Conservation (phyloP, 2,113 vertebrate species). For the Embiotoca jacksoni region DNA sequence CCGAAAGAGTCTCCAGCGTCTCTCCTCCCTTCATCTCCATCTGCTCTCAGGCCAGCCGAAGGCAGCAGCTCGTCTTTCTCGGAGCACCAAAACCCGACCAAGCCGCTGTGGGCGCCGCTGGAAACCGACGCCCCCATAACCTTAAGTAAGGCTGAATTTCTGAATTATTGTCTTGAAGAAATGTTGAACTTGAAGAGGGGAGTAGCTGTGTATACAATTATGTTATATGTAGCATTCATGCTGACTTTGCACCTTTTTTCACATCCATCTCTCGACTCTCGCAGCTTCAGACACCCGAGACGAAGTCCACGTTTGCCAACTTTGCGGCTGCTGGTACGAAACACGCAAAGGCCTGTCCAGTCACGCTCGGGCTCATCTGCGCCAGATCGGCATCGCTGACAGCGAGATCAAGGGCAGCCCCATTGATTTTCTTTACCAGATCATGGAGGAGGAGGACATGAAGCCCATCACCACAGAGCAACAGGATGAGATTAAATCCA, state of each 20-base stretch:
- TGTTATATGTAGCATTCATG: background rate
- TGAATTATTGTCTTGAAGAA: background rate
- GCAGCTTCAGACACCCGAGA: conserved; percentile 83
- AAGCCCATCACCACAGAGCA: conserved; percentile 67
- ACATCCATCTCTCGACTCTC: conserved; percentile 11
- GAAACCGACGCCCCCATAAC: conserved; percentile 93
- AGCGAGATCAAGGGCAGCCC: conserved; percentile 87
- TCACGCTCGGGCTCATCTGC: conserved; percentile 90
- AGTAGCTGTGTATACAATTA: no score
- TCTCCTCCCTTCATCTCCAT: conserved; percentile 38
- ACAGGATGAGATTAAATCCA: conserved; percentile 17
- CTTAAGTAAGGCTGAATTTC: conserved; percentile 86
- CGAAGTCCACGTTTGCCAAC: conserved; percentile 89
- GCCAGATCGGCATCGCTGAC: conserved; percentile 87
- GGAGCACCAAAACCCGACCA: conserved; percentile 61
- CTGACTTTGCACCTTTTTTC: background rate
- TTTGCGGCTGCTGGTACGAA: conserved; percentile 94
- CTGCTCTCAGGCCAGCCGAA: conserved; percentile 39
- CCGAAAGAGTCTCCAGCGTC: conserved; percentile 37
- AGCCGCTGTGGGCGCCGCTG: conserved; percentile 85
- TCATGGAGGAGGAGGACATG: conserved; percentile 88
- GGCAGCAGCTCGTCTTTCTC: conserved; percentile 52
- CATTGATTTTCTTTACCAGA: conserved; percentile 88
- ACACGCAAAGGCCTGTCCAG: conserved; percentile 90
- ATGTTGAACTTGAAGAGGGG: background rate